Conservation (phyloP, 1,140 invertebrate genomes). For the Bombus vancouverensis region DNA sequence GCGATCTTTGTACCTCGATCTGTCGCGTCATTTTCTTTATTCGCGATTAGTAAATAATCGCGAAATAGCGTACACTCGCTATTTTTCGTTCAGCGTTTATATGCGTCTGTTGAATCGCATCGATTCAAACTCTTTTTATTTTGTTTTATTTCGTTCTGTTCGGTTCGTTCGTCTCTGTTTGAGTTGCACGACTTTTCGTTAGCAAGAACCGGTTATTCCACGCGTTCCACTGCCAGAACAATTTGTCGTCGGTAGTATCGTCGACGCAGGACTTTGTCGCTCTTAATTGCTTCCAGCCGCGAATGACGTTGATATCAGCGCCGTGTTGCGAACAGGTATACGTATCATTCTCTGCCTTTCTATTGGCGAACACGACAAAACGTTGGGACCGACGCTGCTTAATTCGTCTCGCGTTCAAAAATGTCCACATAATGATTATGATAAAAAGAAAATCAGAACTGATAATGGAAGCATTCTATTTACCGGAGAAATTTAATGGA, state of each 20-base stretch:
- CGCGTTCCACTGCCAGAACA: constrained; percentile 12
- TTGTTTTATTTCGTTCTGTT: too few species aligned
- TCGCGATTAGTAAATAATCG: constrained; percentile 16
- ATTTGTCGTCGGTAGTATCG: constrained; percentile 23
- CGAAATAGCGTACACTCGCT: too few species aligned
- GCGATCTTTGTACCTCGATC: neutral
- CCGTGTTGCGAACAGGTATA: neutral
- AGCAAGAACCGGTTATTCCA: neutral
- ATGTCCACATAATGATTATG: neutral
- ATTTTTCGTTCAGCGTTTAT: neutral
- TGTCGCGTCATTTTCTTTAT: neutral
- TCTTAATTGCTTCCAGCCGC: constrained; percentile 25
- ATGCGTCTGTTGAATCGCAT: neutral
- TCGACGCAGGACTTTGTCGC: constrained; percentile 2
- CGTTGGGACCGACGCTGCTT: neutral
- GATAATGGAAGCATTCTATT: too few species aligned
- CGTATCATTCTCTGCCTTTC: neutral
- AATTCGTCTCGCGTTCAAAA: neutral
- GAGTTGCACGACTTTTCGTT: neutral
- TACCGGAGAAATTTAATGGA: too few species aligned
- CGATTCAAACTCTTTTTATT: neutral
- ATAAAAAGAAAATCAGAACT: neutral
- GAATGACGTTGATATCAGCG: constrained; percentile 24
- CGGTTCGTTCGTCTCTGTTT: neutral
- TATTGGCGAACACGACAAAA: neutral